These are phyloP conservation scores for Mylabris sibirica DNA, from an alignment of 2,888 invertebrate genomes.

Conservation along the genomic window DNA sequence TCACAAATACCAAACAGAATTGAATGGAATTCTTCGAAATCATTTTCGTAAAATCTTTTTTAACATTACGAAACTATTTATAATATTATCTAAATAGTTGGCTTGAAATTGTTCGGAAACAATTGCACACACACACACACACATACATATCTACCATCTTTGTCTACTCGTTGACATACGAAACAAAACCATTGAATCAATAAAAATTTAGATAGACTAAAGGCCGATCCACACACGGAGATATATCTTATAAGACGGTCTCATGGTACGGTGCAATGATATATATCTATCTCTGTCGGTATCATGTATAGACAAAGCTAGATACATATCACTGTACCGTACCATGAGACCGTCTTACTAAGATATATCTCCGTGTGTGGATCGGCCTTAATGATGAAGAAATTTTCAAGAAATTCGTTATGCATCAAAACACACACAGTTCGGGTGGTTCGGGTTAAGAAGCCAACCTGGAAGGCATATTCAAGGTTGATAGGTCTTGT, in stretches of 20 bases:
- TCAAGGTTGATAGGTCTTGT: slow-evolving; percentile 1
- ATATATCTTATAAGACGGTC: too few relatives aligned
- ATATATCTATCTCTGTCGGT: too few relatives aligned
- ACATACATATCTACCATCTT: background rate
- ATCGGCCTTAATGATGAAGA: background rate
- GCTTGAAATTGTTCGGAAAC: background rate
- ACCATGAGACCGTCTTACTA: too few relatives aligned
- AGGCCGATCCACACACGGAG: too few relatives aligned
- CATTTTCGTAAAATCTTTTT: slow-evolving; percentile 21
- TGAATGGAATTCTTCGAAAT: slow-evolving; percentile 30
- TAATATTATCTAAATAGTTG: background rate
- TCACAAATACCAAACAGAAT: slow-evolving; percentile 35
- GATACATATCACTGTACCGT: too few relatives aligned
- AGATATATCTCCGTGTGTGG: too few relatives aligned
- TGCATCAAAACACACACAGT: background rate
- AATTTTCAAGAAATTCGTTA: background rate
- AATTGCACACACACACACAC: too few relatives aligned
- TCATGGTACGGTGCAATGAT: too few relatives aligned
- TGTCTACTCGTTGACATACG: background rate
- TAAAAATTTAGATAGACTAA: background rate
- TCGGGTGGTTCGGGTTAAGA: background rate
- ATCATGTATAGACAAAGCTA: too few relatives aligned
- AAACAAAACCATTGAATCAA: background rate
- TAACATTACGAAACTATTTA: slow-evolving; percentile 28
- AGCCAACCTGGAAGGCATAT: background rate